These are phyloP conservation scores for Psettodes erumei DNA, from an alignment of 2,113 vertebrate species.

Conservation along the genomic window DNA sequence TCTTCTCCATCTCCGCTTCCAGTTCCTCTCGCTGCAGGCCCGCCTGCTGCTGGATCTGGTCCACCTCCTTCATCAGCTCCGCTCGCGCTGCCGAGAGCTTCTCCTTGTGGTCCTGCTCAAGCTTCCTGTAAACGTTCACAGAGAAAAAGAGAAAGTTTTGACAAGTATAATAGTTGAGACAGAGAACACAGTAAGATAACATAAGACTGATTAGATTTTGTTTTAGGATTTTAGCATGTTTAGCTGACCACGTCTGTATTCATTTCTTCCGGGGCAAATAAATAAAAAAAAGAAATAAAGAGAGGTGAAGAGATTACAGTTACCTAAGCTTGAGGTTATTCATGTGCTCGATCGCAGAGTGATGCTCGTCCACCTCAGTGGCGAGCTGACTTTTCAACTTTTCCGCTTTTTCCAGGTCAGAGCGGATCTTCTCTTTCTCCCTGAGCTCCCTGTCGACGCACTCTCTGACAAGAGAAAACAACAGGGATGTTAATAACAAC, in stretches of 20 bases:
- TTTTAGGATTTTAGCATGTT: too few relatives aligned
- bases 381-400: slow-evolving; percentile 92
- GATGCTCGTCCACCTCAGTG: slow-evolving; percentile 93
- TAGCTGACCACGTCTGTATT: neutral
- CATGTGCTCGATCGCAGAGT: slow-evolving; percentile 89
- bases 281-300: too few relatives aligned
- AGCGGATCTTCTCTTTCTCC: slow-evolving; percentile 92
- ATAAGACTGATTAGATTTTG: too few relatives aligned
- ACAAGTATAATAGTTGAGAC: neutral
- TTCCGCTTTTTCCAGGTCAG: slow-evolving; percentile 92
- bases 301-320: neutral
- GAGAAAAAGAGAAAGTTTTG: neutral
- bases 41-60: slow-evolving; percentile 90
- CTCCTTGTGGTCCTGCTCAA: slow-evolving; percentile 93
- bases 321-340: slow-evolving; percentile 93
- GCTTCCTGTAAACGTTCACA: slow-evolving; percentile 82
- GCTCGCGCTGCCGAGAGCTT: slow-evolving; percentile 80
- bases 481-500: neutral
- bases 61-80: slow-evolving; percentile 88
- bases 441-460: slow-evolving; percentile 87
- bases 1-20: slow-evolving; percentile 89
- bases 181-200: neutral
- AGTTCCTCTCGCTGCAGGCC: slow-evolving; percentile 87
- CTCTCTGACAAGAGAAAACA: slow-evolving; percentile 81
- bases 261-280: too few relatives aligned